Base-by-base conservation (phyloP, 2,888 invertebrate species). In the Tinea semifulvella region DNA sequence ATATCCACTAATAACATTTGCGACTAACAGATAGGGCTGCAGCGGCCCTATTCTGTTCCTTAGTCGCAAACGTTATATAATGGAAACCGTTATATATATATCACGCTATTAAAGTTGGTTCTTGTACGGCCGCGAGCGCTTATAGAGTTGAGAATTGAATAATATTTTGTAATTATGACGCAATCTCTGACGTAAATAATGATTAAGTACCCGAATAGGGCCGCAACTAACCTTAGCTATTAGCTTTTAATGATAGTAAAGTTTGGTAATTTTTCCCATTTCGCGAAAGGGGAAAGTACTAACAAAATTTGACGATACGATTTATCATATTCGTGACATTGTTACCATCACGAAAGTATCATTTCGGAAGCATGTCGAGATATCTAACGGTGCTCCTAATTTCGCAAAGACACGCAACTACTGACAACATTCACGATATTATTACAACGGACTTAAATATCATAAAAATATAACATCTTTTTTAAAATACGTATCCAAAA, bases 361-460 rank as follows among this genome's bases (percentile, higher is more conserved):
- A 44, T 36, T 44, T 44, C 44, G 38, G 38, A 13, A 44, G 22
- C 44, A 46, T 27, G 35, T n/a, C 35, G 35, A 42, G 42, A 42
- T 28, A 40, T 40, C 38, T 42, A 18, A 42, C 45, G 18, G 36
- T 39, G 13, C 42, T 22, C n/a, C 17, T 58, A 63, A 65, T 65
- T 60, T 64, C 46, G 57, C 55, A 50, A 55, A 46, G 50, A 48
- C 67, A 67, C 65, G 68, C 66, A 60, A 65, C 14, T 2, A 2
- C 42, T 43, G 3, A 16, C 50, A 55, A 54, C 57, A 11, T 31
- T 31, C n/a, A n/a, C n/a, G 11, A 13, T 31, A 13, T 31, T 31
- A 3, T 31, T 31, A 31, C 14, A 31, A 31, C 31, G 31, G 31
- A 31, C n/a, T 13, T 14, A 14, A 13, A 31, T 31, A n/a, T 14